These are phyloP conservation scores for Sylvia atricapilla DNA, from an alignment of 2,113 vertebrate species.

Conservation along the genomic window DNA sequence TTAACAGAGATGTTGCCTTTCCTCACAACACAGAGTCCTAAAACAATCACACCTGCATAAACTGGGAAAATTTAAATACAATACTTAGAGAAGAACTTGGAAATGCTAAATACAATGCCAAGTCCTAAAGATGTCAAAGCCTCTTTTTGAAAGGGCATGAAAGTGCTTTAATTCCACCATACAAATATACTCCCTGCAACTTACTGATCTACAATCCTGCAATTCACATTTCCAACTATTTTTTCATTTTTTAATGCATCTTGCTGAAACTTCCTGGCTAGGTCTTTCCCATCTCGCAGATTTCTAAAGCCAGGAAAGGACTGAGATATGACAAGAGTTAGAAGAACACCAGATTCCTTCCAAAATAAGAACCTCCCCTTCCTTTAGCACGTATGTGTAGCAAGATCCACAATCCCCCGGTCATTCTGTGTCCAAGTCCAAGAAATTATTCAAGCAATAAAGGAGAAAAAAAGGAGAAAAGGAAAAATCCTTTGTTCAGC, in stretches of 20 bases:
- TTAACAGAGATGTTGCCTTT: neutral
- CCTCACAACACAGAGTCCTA: neutral
- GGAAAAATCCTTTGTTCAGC: neutral
- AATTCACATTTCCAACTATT: neutral
- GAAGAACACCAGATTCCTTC: neutral
- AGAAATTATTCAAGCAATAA: neutral
- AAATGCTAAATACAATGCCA: neutral
- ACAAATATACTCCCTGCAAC: neutral
- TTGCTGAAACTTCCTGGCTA: neutral
- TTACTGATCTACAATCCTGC: neutral
- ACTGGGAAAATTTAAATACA: neutral
- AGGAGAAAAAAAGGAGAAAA: neutral
- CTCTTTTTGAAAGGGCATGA: neutral
- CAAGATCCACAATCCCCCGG: rapidly evolving
- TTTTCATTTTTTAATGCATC: neutral
- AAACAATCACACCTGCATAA: neutral
- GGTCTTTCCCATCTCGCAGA: neutral
- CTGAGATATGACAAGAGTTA: too few relatives aligned
- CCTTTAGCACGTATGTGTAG: neutral
- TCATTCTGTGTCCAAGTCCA: neutral
- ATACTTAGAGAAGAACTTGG: neutral
- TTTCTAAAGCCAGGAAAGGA: neutral
- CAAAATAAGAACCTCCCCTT: neutral
- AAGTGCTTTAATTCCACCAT: neutral
- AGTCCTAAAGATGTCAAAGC: neutral